These are phyloP conservation scores for Drosophila simulans DNA, from an alignment of 1,140 invertebrate species.

Conservation along the genomic window DNA sequence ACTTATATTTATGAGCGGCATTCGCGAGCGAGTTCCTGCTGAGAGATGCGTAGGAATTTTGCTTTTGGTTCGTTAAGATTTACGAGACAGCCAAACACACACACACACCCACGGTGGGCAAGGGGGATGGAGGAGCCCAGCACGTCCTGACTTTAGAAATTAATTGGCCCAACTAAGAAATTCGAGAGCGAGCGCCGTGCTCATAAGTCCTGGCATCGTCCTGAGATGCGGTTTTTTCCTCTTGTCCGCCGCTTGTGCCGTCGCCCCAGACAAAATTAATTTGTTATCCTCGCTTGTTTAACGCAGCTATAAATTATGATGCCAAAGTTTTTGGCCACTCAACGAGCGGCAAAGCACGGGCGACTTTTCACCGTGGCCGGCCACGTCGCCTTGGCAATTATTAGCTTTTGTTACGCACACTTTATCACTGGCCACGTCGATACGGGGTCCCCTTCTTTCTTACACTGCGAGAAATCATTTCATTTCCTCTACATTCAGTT, in stretches of 20 bases:
- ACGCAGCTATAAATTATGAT: conserved; percentile 84
- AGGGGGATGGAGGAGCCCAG: conserved; percentile 8
- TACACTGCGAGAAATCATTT: conserved; percentile 14
- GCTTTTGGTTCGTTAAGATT: conserved; percentile 81
- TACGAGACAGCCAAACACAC: conserved; percentile 59
- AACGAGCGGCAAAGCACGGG: conserved; percentile 56
- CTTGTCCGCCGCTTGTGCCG: conserved; percentile 10
- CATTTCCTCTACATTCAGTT: too few species aligned
- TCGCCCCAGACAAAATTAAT: conserved; percentile 78
- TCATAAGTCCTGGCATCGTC: conserved; percentile 73
- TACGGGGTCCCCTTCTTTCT: conserved; percentile 31
- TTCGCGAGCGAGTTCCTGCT: conserved; percentile 56
- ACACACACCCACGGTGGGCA: conserved; percentile 3
- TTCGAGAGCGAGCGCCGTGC: conserved; percentile 77
- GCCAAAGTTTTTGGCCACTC: conserved; percentile 80
- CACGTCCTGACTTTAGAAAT: conserved; percentile 79
- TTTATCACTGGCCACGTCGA: conserved; percentile 78
- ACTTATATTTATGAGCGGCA: conserved; percentile 76
- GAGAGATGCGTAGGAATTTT: conserved; percentile 75
- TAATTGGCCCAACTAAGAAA: conserved; percentile 83
- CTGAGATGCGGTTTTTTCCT: conserved; percentile 60
- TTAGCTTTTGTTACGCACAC: conserved; percentile 82
- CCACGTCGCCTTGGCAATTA: conserved; percentile 78
- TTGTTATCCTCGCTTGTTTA: conserved; percentile 83
- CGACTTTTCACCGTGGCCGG: conserved; percentile 70